phyloP scores from a whole-genome alignment of 2,888 invertebrate genomes.

The Drosophila neonasuta region DNA sequence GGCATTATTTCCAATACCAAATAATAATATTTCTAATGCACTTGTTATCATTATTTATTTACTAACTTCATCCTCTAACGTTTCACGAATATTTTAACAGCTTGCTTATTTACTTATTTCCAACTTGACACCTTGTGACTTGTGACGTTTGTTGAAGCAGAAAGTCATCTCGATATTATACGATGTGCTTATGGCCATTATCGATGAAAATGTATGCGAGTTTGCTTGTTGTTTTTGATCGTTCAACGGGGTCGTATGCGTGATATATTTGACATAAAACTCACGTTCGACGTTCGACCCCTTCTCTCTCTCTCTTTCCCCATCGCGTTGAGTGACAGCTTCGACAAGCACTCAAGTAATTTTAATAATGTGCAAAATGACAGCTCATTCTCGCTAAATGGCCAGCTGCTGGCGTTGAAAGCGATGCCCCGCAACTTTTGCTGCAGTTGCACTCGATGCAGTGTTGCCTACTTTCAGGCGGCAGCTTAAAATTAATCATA shows the following conservation, averaged over 20 bases:
- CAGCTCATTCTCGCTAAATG: conserved; percentile 55
- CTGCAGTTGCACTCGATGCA: conserved; percentile 20
- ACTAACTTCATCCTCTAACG: too few species aligned
- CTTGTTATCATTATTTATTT: too few species aligned
- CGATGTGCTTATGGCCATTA: conserved; percentile 41
- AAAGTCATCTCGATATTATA: conserved; percentile 26
- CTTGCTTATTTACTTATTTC: not conserved
- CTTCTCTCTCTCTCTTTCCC: too few species aligned
- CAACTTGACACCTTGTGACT: conserved; percentile 1
- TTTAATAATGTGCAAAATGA: conserved; percentile 74
- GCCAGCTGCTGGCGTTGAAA: conserved; percentile 46
- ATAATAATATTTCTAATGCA: too few species aligned
- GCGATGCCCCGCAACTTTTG: conserved; percentile 32
- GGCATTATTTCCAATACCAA: too few species aligned
- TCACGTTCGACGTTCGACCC: conserved; percentile 4
- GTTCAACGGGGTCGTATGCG: conserved; percentile 47
- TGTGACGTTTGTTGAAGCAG: not conserved
- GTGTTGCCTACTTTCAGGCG: conserved; percentile 39
- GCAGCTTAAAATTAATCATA: conserved; percentile 66
- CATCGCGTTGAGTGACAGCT: conserved; percentile 14
- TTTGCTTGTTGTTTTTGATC: conserved; percentile 29
- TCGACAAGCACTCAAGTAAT: conserved; percentile 60
- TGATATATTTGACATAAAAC: conserved; percentile 48
- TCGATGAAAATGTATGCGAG: conserved; percentile 2
- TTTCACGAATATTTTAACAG: too few species aligned